A percentile compares a stretch with the other conserved stretches of the same genome.
phyloP scores from a whole-genome alignment of 1,140 invertebrate species.

The Lordiphosa clarofinis region DNA sequence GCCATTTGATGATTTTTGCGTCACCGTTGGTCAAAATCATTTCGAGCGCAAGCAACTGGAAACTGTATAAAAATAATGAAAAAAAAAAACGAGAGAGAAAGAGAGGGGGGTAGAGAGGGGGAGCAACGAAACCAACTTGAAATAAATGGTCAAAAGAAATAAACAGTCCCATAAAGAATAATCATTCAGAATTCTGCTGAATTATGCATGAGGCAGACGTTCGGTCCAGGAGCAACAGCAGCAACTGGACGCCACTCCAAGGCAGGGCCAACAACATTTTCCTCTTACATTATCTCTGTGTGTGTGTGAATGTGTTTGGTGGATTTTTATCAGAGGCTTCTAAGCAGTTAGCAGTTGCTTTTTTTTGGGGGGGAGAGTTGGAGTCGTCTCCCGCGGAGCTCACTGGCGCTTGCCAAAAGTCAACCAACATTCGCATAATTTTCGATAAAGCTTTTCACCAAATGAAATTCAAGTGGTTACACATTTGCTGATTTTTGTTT shows the following conservation, averaged over 20 bases:
- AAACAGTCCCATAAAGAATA: constrained; percentile 80
- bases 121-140: constrained; percentile 65
- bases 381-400: constrained; percentile 51
- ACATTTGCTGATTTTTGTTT: constrained; percentile 49
- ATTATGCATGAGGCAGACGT: constrained; percentile 75
- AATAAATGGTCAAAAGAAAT: constrained; percentile 80
- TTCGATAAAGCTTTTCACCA: constrained; percentile 76
- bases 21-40: constrained; percentile 76
- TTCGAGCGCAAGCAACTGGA: constrained; percentile 76
- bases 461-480: constrained; percentile 78
- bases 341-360: constrained; percentile 58
- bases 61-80: constrained; percentile 78
- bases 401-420: constrained; percentile 71
- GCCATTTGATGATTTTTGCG: constrained; percentile 76
- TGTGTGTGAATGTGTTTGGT: constrained; percentile 48
- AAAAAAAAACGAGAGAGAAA: constrained; percentile 18
- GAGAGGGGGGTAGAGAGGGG: not conserved
- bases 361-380: constrained; percentile 7
- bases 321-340: constrained; percentile 68
- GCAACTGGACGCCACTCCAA: constrained; percentile 42
- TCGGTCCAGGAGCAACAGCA: constrained; percentile 15
- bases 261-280: constrained; percentile 47
- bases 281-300: constrained; percentile 68
- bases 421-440: constrained; percentile 74
- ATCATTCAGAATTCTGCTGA: constrained; percentile 80